Percentiles rank a stretch among this genome's conserved stretches.
phyloP scores from a whole-genome alignment of 2,888 invertebrate species.

The Laspeyria flexula region DNA sequence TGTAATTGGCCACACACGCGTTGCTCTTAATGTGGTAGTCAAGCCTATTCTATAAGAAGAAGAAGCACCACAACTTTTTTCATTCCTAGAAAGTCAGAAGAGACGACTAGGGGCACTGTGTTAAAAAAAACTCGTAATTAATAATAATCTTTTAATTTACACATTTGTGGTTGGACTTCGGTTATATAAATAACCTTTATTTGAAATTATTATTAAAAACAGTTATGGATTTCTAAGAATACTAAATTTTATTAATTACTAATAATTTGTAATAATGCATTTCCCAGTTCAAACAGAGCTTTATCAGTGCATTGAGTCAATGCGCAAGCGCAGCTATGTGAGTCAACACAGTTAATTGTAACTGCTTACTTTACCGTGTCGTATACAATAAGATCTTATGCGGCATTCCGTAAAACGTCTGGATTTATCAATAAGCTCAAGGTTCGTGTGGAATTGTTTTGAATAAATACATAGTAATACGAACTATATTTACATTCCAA shows the following conservation, averaged over 20 bases:
- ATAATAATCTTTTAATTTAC: no score
- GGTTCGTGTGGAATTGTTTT: background rate
- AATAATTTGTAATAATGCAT: constrained; percentile 19
- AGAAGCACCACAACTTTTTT: no score
- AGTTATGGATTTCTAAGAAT: constrained; percentile 3
- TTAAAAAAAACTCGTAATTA: no score
- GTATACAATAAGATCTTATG: background rate
- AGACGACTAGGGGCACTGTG: no score
- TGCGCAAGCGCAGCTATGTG: constrained; percentile 26
- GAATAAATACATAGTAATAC: background rate
- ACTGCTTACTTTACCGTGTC: constrained; percentile 25
- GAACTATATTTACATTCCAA: no score
- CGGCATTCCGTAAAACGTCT: constrained; percentile 5
- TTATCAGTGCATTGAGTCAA: constrained; percentile 41
- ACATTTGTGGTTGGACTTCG: no score
- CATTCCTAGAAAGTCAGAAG: no score
- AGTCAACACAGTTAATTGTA: constrained; percentile 38
- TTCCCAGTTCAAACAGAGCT: constrained; percentile 27
- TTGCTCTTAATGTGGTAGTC: no score
- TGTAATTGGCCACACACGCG: no score
- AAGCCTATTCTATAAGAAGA: no score
- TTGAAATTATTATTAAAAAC: no score
- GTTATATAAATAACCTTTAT: no score
- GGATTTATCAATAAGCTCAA: background rate
- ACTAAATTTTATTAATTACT: constrained; percentile 1